Conservation (phyloP, 2,797 vertebrate species). For the Vireo griseus region DNA sequence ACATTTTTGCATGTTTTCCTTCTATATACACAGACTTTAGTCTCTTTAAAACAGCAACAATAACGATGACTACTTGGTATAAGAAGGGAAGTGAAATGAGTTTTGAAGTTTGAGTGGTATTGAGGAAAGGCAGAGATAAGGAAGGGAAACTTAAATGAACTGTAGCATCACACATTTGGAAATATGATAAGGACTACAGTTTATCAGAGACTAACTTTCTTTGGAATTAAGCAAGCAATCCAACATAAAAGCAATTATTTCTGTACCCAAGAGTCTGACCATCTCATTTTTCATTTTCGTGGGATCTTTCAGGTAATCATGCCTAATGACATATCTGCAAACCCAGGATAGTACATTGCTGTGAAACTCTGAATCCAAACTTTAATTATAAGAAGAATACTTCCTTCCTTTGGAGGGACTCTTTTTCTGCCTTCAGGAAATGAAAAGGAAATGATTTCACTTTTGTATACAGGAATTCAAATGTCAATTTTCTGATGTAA, state of each 20-base stretch:
- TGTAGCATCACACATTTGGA: background rate
- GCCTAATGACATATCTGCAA: background rate
- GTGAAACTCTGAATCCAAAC: background rate
- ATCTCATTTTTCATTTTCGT: constrained; percentile 2
- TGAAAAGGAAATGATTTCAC: constrained; percentile 13
- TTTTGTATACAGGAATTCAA: background rate
- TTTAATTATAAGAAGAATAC: background rate
- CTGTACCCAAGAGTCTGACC: background rate
- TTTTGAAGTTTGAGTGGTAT: background rate
- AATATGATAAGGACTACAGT: background rate
- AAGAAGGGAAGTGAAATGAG: background rate
- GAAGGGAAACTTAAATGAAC: background rate
- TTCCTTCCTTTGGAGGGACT: background rate
- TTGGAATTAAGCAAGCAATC: background rate
- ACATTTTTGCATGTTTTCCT: background rate
- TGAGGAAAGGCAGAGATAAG: background rate
- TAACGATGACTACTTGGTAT: background rate
- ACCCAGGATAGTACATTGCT: background rate
- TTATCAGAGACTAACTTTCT: background rate
- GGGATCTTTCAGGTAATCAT: background rate
- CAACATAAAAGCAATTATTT: constrained; percentile 14
- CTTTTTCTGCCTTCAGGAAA: background rate
- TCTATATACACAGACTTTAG: background rate
- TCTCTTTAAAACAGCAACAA: background rate
- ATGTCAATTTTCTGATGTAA: background rate